Evolutionary conservation across 2,797 vertebrate species (phyloP), one percentile per base, ranked within the genome.

Genomic region (Pipistrellus kuhlii): DNA sequence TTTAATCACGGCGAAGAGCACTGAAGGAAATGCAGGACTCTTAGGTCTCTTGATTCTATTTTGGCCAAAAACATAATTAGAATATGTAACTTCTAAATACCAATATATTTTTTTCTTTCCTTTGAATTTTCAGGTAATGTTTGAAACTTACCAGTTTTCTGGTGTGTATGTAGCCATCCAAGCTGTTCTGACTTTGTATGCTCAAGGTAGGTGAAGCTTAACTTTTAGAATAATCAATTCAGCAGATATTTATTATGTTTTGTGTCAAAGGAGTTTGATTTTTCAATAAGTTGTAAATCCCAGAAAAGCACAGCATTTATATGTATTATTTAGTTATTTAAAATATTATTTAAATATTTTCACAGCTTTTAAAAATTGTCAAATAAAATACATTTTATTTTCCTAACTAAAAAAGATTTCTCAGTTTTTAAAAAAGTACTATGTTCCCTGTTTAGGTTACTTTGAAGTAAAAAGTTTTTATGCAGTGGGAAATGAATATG

Each of bases 91-190:
- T 89, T 91, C 23, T 88, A 72, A 91, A 83, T 76, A 66, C 30
- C 25, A 32, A 13, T 78, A 0, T 62, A 21, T 87, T 88, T 88
- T 86, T n/a, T 5, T 46, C 83, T 84, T 68, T 21, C 85, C 46
- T 95, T 38, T 90, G 25, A 35, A 68, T 94, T 95, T 98, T 23
- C 96, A 99, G 99, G 99, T 99, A 85, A 99, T 99, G 99, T 99
- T 99, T 98, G 99, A 99, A 98, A 99, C 99, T 0, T 99, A 99
- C 97, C 99, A 99, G 96, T 99, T 99, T 97, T 98, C 98, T 95
- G 99, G 99, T 6, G 98, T 99, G 30, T 99, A 99, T 88, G 99
- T 99, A 95, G 99, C 99, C 81, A 99, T 99, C 97, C 99, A 99
- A 97, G 99, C 99, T 92, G 99, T 99, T 96, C 98, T 99, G 85